phyloP scores from a whole-genome alignment of 2,888 invertebrate species.

The Atherix ibis region DNA sequence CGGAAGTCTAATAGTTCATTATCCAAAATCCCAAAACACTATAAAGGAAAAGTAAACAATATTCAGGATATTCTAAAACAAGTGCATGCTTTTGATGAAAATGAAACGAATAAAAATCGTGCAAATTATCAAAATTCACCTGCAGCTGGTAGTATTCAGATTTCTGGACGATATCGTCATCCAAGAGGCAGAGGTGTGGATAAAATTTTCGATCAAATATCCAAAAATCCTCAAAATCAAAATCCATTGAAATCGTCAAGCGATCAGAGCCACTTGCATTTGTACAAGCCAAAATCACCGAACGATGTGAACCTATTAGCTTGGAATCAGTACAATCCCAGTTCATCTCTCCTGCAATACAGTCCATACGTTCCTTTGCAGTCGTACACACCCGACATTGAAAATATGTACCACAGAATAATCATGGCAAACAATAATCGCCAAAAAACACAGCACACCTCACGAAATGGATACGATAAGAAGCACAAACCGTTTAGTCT shows the following conservation, averaged over 20 bases:
- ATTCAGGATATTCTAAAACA: constrained; percentile 28
- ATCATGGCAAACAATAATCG: constrained; percentile 2
- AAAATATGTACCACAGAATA: constrained; percentile 9
- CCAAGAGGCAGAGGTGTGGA: constrained; percentile 26
- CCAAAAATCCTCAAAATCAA: neutral
- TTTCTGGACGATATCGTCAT: constrained; percentile 28
- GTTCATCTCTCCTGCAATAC: too few relatives aligned
- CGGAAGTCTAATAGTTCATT: constrained; percentile 15
- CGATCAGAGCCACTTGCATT: constrained; percentile 45
- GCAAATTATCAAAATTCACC: neutral
- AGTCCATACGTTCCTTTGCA: constrained; percentile 3
- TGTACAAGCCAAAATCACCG: constrained; percentile 55
- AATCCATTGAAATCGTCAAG: constrained; percentile 9
- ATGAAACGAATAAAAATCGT: constrained; percentile 3
- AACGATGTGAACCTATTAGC: constrained; percentile 59
- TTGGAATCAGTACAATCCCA: constrained; percentile 30
- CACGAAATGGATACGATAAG: neutral
- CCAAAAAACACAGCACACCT: neutral
- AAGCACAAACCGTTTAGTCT: constrained; percentile 42
- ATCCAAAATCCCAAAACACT: constrained; percentile 1
- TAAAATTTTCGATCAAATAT: constrained; percentile 22
- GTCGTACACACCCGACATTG: constrained; percentile 1
- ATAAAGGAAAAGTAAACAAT: constrained; percentile 18
- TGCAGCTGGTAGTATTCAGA: constrained; percentile 16
- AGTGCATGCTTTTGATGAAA: constrained; percentile 6